Base-by-base conservation (phyloP, 2,888 invertebrate genomes). In the Nephrotoma flavescens region DNA sequence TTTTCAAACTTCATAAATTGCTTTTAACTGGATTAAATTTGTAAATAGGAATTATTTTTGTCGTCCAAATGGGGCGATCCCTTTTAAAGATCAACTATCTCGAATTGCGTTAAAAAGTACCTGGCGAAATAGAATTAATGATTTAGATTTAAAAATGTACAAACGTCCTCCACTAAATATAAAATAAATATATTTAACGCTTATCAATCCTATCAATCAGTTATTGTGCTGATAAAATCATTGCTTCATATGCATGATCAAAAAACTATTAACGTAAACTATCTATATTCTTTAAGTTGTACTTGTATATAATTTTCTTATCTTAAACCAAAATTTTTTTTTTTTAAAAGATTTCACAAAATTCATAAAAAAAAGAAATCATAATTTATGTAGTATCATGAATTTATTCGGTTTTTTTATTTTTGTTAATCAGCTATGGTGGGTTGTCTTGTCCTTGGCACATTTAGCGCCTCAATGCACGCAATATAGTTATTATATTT, bases 401-500 rank as follows among this genome's bases (percentile, higher is more conserved):
- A 71, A 71, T 71, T 31, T 71, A 71, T 71, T 71, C 9, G 71
- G 52, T 15, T 52, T 52, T 15, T 47, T 47, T 11, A 11, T 52
- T 15, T 5, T 15, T 71, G 19, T 71, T 71, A 31, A 31, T 71
- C 31, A 71, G 31, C 44, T 44, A 85, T 44, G 44, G 44, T 71
- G 71, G 71, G 71, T 71, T 71, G 71, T 71, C 71, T 71, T 88
- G 88, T 88, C 88, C 88, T 88, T 88, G 88, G 88, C 88, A 88
- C 87, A 88, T 87, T 88, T 88, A 88, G 88, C 88, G 88, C 88
- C 87, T 87, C 88, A 88, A 87, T 88, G 88, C 88, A 87, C 87
- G 88, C 87, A 87, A 87, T 87, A 86, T 41, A 45, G 45, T 47
- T 31, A 9, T 71, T 57, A 57, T 15, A 57, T 71, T 71, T 31